These are phyloP conservation scores for Eucera pruinosa DNA, from an alignment of 2,888 invertebrate species.

Conservation along the genomic window DNA sequence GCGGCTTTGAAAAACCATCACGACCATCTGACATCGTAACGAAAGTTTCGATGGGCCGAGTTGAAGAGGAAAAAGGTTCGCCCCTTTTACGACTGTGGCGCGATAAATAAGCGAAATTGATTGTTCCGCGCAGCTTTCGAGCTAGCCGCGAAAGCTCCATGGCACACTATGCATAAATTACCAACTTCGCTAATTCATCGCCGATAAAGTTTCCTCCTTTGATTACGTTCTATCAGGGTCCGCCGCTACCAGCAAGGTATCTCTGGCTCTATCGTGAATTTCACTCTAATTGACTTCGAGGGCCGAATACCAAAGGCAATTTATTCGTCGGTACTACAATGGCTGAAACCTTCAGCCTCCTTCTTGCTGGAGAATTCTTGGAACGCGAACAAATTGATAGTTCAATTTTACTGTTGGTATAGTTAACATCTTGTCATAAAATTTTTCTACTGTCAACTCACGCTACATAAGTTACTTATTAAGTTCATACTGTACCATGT, in stretches of 20 bases:
- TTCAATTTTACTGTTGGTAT: not conserved
- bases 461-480: too few species aligned
- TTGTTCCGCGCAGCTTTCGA: not conserved
- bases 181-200: conserved; percentile 33
- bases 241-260: not conserved
- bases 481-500: too few species aligned
- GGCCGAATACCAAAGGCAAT: conserved; percentile 26
- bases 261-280: conserved; percentile 9
- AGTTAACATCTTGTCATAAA: too few species aligned
- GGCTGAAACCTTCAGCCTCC: not conserved
- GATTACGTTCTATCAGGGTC: conserved; percentile 21
- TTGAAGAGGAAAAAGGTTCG: not conserved
- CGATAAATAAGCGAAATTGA: conserved; percentile 25
- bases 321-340: not conserved
- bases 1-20: not conserved
- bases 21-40: conserved; percentile 5
- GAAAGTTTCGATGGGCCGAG: conserved; percentile 3
- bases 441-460: too few species aligned
- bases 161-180: conserved; percentile 10
- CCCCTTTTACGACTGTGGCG: not conserved
- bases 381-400: not conserved
- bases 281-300: conserved; percentile 11
- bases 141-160: not conserved
- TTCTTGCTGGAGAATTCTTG: not conserved
- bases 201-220: conserved; percentile 19